Evolutionary conservation across 2,888 invertebrate genomes (phyloP).

Genomic region (Lithophane socia): DNA sequence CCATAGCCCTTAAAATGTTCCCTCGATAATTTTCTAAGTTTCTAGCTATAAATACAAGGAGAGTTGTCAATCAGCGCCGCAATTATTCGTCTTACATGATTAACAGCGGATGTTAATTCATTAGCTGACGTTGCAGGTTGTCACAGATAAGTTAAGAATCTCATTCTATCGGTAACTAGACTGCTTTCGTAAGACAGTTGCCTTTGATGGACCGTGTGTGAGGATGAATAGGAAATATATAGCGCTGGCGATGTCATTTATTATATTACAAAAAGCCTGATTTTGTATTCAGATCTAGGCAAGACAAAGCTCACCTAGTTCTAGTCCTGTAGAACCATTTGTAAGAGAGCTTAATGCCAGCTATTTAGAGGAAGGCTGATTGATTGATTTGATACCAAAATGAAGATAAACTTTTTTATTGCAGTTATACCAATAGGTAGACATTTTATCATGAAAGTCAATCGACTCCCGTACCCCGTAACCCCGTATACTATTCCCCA

Average conservation of each 20-base stretch:
- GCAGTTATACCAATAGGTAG: too few species aligned
- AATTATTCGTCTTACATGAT: constrained; percentile 64
- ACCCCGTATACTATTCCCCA: background rate
- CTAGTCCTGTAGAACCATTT: too few species aligned
- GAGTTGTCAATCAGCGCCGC: constrained; percentile 60
- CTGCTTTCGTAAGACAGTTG: constrained; percentile 56
- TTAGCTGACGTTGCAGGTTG: constrained; percentile 47
- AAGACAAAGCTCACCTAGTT: too few species aligned
- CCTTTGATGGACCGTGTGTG: constrained; percentile 18
- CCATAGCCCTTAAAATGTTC: constrained; percentile 6
- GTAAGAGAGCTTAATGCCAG: too few species aligned
- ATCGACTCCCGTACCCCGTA: too few species aligned
- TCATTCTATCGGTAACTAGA: constrained; percentile 51
- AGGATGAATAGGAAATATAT: constrained; percentile 10
- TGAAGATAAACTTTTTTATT: too few species aligned
- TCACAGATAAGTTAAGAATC: constrained; percentile 63
- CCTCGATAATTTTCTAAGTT: constrained; percentile 16
- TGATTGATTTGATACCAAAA: background rate
- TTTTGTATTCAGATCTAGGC: too few species aligned
- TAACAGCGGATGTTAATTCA: constrained; percentile 66
- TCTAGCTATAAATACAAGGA: constrained; percentile 36
- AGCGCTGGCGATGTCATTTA: background rate
- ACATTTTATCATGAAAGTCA: background rate
- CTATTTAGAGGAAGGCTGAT: background rate
- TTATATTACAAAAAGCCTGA: too few species aligned